Conservation (phyloP, 92 coral and sea anemone species). For the Virgularia gustaviana region DNA sequence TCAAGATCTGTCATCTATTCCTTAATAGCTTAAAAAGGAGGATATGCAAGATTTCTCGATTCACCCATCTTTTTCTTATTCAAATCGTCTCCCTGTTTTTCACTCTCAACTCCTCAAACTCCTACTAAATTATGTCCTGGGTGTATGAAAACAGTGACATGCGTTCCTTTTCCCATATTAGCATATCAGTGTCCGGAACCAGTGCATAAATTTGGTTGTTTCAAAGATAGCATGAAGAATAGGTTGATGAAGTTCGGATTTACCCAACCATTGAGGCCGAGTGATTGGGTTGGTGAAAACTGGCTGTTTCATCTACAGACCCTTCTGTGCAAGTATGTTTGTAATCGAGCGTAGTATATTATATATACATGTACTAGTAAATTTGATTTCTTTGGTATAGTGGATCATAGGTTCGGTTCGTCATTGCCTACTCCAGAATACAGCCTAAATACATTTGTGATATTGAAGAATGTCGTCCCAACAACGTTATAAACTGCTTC, state of each 20-base stretch:
- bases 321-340: not conserved
- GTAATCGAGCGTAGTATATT: not conserved
- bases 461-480: not conserved
- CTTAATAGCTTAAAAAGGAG: too few species aligned
- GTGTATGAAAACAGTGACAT: too few species aligned
- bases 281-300: not conserved
- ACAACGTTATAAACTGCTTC: not conserved
- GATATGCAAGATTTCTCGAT: too few species aligned
- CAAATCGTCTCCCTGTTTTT: too few species aligned
- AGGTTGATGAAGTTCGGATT: not conserved
- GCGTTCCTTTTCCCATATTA: not conserved
- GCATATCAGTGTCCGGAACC: constrained; percentile 20
- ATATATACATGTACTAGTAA: not conserved
- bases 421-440: not conserved
- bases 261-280: not conserved
- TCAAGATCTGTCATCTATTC: too few species aligned
- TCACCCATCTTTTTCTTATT: too few species aligned
- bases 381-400: not conserved
- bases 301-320: not conserved
- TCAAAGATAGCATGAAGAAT: not conserved
- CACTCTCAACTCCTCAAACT: too few species aligned
- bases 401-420: not conserved
- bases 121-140: too few species aligned
- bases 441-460: not conserved
- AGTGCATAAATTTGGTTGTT: constrained; percentile 22